Base-by-base conservation (phyloP, 1,140 invertebrate species). In the Periplaneta americana region DNA sequence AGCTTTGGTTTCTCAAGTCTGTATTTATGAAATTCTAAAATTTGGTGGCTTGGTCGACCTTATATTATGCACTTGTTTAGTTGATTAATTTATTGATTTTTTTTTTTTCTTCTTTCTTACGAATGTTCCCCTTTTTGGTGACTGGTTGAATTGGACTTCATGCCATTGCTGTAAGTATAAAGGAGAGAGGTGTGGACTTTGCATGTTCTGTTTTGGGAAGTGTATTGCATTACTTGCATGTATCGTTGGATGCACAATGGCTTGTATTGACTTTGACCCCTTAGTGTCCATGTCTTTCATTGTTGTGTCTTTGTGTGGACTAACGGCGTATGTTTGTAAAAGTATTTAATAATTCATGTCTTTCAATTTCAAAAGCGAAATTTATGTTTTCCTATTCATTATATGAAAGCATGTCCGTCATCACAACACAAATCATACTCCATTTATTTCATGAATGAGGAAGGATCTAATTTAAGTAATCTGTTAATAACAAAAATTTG, bases 101-200 rank as follows among this genome's bases (percentile, higher is more conserved):
- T 88, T 84, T 88, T 83, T 87, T 86, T 86, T 88, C 83, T n/a
- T 66, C 48, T 66, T 9, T 66, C 48, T 66, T 8, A 66, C 28
- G 48, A 82, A 84, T 84, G 84, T 89, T 87, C 85, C 87, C 85
- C 87, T 87, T 88, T 87, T 88, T 88, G 87, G 88, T 88, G 88
- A 86, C 87, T 87, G 87, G 85, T 88, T 88, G 82, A 36, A 81
- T 80, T 82, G 78, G 82, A 79, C 81, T 81, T 80, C 82, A 34
- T 79, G 34, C 34, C 36, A 80, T 37, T 80, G 78, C 78, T 81
- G 82, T 82, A 82, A 82, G 82, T 82, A 82, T 79, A 48, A 11
- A 36, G 36, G 18, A n/a, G 79, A 75, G n/a, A 39, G 33, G 74
- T 78, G 36, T 81, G 15, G 34, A 34, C 34, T 32, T 34, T 32